Base-by-base conservation (phyloP, 2,113 vertebrate species). In the Trinectes maculatus region DNA sequence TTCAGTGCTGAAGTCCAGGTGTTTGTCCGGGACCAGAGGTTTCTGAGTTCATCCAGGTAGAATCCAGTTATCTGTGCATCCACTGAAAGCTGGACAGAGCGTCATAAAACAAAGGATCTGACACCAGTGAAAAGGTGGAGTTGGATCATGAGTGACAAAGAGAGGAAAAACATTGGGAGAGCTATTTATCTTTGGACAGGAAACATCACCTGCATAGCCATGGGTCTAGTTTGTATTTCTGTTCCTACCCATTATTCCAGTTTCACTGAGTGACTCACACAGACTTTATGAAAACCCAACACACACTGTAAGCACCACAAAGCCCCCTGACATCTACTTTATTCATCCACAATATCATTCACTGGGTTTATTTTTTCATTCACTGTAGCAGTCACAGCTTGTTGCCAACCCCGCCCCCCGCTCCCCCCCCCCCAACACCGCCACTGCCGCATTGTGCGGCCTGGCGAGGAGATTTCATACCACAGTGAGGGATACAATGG, bases 401-500 rank as follows among this genome's bases (percentile, higher is more conserved):
- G 71, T 74, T 87, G n/a, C n/a, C n/a, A n/a, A n/a, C 65, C 66
- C 77, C 62, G 37, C 37, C 53, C 25, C 12, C 25, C n/a, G n/a
- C n/a, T n/a, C n/a, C n/a, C 49, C 1, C 29, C 6, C 49, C 19
- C 49, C 33, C 49, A 61, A 47, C 65, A 47, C 68, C 16, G 2
- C 74, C 59, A 26, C 60, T n/a, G 36, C 57, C 70, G 75, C 75
- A 77, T 87, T 90, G 81, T 84, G 84, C 67, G 73, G 75, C 62
- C 61, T 33, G 62, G 70, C 40, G 44, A 79, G 71, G 65, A 73
- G 67, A 72, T 78, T 87, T 87, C 67, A 74, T 57, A 71, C 65
- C 47, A 46, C 40, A 13, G 49, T 43, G 60, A 77, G 56, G 62
- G 57, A 84, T 64, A 90, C 87, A 91, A 90, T 86, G 76, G 88